A percentile compares a stretch with the other conserved stretches of the same genome.
Evolutionary conservation across 2,888 invertebrate species (phyloP).

Genomic region (Neelides folsomi): DNA sequence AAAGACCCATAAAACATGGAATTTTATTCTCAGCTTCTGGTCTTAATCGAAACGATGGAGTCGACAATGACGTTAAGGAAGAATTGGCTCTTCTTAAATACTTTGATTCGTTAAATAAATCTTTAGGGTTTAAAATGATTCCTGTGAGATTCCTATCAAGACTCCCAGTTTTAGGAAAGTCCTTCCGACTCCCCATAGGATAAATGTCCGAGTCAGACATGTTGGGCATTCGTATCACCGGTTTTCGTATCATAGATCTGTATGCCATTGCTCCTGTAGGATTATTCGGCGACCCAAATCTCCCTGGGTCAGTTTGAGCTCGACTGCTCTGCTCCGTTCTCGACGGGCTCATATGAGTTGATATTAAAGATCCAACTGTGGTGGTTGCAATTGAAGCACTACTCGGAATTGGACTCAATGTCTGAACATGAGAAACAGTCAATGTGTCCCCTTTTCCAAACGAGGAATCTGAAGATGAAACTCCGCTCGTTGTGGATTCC

Average conservation of each 20-base stretch:
- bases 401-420: slow-evolving; percentile 78
- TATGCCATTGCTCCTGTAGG: slow-evolving; percentile 2
- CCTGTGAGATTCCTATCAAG: slow-evolving; percentile 21
- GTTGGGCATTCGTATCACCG: slow-evolving; percentile 23
- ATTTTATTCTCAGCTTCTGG: slow-evolving; percentile 38
- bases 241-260: slow-evolving; percentile 24
- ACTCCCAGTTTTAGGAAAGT: slow-evolving; percentile 20
- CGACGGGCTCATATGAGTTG: slow-evolving; percentile 34
- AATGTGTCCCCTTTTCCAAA: slow-evolving; percentile 1
- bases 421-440: slow-evolving; percentile 42
- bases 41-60: slow-evolving; percentile 27
- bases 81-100: slow-evolving; percentile 28
- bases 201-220: slow-evolving; percentile 25
- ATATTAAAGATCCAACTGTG: slow-evolving; percentile 41
- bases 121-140: slow-evolving; percentile 20
- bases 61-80: slow-evolving; percentile 33
- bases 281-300: slow-evolving; percentile 10
- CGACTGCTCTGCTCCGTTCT: slow-evolving; percentile 16
- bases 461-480: slow-evolving; percentile 62
- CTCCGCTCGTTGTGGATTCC: slow-evolving; percentile 68
- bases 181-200: slow-evolving; percentile 7
- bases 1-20: slow-evolving; percentile 56
- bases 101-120: slow-evolving; percentile 26
- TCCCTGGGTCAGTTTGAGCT: slow-evolving; percentile 24
- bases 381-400: slow-evolving; percentile 44